Percentiles rank a stretch among this genome's conserved stretches.
phyloP scores from a whole-genome alignment of 2,888 invertebrate genomes.

The Dolichopus griseipennis region DNA sequence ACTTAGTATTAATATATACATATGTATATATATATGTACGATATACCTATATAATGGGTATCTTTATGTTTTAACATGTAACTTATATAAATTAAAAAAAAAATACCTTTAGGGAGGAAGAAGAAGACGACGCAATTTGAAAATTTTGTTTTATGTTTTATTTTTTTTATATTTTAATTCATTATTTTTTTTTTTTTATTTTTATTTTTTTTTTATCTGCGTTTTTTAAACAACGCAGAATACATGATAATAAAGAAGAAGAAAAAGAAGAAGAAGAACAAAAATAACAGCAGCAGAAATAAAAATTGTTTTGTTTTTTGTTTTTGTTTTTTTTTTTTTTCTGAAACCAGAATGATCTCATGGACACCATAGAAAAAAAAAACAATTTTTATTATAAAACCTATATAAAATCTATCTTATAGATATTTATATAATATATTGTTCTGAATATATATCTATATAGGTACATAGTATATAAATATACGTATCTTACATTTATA shows the following conservation, averaged over 20 bases:
- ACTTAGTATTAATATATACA: too few relatives aligned
- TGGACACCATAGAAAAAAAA: neutral
- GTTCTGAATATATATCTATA: neutral
- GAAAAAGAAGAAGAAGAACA: neutral
- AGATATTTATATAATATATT: neutral
- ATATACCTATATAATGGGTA: too few relatives aligned
- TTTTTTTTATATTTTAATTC: neutral
- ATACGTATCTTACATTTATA: too few relatives aligned
- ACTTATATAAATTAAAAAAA: neutral
- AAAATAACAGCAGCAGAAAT: too few relatives aligned
- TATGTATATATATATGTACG: too few relatives aligned
- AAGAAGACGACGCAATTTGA: slow-evolving; percentile 1
- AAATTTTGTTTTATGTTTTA: neutral
- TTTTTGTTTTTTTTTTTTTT: neutral
- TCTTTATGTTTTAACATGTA: too few relatives aligned
- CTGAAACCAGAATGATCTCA: slow-evolving; percentile 1
- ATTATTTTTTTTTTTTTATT: neutral
- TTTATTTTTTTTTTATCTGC: neutral
- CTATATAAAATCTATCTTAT: neutral
- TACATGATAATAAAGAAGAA: neutral
- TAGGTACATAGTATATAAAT: neutral
- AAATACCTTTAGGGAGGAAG: slow-evolving; percentile 3
- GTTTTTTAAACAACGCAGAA: neutral
- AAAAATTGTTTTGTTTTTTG: too few relatives aligned
- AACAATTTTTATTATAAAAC: neutral